Evolutionary conservation across 30 jellyfish, hydroid and myxozoan species (phyloP).

Genomic region (Cassiopea andromeda): DNA sequence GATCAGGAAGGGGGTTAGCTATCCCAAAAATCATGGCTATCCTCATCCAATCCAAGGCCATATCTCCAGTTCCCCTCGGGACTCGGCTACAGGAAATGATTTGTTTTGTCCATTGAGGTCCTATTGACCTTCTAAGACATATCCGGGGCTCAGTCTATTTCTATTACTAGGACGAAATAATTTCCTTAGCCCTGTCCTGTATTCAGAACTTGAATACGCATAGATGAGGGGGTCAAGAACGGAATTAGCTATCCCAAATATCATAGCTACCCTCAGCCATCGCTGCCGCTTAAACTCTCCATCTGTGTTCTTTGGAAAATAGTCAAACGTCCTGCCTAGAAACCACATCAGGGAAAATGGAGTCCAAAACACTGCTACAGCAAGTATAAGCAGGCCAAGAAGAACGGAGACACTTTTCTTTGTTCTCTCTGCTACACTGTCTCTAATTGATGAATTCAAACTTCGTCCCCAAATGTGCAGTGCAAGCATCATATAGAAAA

Average conservation of each 20-base stretch:
- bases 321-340: background rate
- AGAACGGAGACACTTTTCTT: constrained; percentile 14
- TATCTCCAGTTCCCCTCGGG: no score
- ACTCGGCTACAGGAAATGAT: background rate
- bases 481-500: background rate
- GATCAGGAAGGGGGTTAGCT: no score
- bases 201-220: constrained; percentile 14
- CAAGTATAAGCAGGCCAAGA: constrained; percentile 16
- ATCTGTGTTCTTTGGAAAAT: background rate
- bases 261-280: constrained; percentile 7
- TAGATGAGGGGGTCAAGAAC: constrained; percentile 27
- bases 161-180: background rate
- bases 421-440: constrained; percentile 10
- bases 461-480: constrained; percentile 11
- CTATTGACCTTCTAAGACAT: background rate
- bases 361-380: background rate
- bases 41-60: no score
- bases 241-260: background rate
- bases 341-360: constrained; percentile 21
- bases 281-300: background rate
- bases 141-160: background rate
- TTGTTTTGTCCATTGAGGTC: background rate
- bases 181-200: background rate
- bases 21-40: no score
- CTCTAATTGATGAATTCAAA: background rate